Conservation (phyloP, 1,140 invertebrate genomes). For the Lepidostoma basale region DNA sequence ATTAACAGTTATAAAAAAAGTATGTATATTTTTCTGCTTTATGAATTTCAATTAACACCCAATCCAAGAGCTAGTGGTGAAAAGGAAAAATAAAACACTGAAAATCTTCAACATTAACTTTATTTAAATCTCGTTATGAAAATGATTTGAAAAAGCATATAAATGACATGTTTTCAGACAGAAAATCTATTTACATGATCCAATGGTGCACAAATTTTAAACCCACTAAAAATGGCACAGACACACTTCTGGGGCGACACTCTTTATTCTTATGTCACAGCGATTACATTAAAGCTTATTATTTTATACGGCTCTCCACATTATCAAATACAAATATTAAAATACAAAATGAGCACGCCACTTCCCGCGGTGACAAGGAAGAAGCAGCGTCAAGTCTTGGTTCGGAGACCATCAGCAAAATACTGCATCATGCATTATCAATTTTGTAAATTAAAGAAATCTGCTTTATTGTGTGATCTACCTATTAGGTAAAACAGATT, state of each 20-base stretch:
- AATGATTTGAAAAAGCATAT: conserved; percentile 18
- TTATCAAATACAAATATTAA: conserved; percentile 19
- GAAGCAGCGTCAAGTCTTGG: too few species aligned
- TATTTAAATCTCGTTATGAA: conserved; percentile 15
- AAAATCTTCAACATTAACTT: conserved; percentile 14
- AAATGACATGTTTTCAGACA: conserved; percentile 14
- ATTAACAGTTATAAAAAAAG: too few species aligned
- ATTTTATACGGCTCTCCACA: not conserved
- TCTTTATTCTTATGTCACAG: conserved; percentile 8
- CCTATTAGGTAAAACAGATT: too few species aligned
- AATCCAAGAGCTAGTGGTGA: too few species aligned
- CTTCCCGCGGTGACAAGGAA: not conserved
- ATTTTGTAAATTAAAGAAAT: too few species aligned
- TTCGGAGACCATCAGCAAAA: too few species aligned
- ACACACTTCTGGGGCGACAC: not conserved
- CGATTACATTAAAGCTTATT: conserved; percentile 10
- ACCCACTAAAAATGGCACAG: not conserved
- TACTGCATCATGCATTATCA: too few species aligned
- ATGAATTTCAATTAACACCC: too few species aligned
- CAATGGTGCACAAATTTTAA: not conserved
- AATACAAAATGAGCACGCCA: conserved; percentile 11
- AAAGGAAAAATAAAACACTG: conserved; percentile 15
- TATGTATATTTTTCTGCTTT: too few species aligned
- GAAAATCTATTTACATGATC: not conserved
- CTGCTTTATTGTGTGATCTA: too few species aligned